Percentiles rank a stretch among this genome's conserved stretches.
These are phyloP conservation scores for Zoroaster sp. DNA, from an alignment of 53 echinoderm and acorn worm genomes.

Conservation along the genomic window DNA sequence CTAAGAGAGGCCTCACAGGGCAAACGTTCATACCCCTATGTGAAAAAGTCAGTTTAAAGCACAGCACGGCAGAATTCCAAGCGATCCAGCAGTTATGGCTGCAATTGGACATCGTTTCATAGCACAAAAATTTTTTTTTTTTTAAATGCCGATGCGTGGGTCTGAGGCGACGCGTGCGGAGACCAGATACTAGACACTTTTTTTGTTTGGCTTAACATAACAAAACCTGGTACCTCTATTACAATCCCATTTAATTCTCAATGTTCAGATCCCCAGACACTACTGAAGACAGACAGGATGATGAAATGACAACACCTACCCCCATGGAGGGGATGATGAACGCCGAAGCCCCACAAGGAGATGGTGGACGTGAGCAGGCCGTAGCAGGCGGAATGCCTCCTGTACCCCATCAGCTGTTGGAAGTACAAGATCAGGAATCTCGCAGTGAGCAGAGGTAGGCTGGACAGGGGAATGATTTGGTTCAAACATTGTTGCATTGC, in stretches of 20 bases:
- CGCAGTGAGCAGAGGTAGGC: slow-evolving; percentile 39
- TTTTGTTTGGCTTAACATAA: background rate
- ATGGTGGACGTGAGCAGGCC: background rate
- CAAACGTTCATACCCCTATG: too few relatives aligned
- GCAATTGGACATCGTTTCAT: too few relatives aligned
- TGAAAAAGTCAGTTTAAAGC: too few relatives aligned
- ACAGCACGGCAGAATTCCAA: too few relatives aligned
- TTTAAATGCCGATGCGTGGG: too few relatives aligned
- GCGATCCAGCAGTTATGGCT: too few relatives aligned
- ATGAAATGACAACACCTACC: background rate
- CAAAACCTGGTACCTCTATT: background rate
- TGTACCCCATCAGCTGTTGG: slow-evolving; percentile 9
- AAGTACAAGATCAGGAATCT: slow-evolving; percentile 21
- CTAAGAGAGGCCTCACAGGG: too few relatives aligned
- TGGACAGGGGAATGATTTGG: too few relatives aligned
- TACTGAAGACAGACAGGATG: background rate
- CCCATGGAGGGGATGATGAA: background rate
- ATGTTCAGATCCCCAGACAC: background rate
- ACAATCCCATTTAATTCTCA: background rate
- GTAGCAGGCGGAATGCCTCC: background rate
- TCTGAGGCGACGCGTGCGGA: too few relatives aligned
- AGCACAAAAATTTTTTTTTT: too few relatives aligned
- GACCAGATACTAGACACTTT: too few relatives aligned
- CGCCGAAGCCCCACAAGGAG: background rate
- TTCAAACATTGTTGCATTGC: too few relatives aligned